phyloP scores from a whole-genome alignment of 2,113 vertebrate species.

The Burhinus bistriatus region DNA sequence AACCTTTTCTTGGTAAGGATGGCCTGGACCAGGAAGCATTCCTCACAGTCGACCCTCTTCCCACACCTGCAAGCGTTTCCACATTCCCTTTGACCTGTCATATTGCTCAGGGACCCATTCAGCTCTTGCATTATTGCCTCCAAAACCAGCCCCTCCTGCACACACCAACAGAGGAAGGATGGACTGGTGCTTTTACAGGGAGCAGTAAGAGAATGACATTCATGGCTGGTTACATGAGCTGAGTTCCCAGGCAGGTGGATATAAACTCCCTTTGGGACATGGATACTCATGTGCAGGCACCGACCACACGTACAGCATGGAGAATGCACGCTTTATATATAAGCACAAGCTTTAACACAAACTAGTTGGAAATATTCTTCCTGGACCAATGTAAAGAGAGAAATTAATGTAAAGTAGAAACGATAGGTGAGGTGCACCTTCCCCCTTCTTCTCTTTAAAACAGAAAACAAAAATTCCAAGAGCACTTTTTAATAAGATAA shows the following conservation, averaged over 20 bases:
- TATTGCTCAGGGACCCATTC: neutral
- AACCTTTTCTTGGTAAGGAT: constrained; percentile 70
- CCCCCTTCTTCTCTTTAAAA: neutral
- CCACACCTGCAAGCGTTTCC: neutral
- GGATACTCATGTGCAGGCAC: neutral
- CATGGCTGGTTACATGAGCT: neutral
- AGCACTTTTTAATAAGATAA: neutral
- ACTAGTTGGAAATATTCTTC: neutral
- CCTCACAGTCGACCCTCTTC: neutral
- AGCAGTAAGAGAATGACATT: neutral
- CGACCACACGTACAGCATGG: neutral
- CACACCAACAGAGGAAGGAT: neutral
- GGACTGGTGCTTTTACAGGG: neutral
- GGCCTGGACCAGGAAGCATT: neutral
- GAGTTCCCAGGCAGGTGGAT: neutral
- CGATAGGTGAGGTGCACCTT: neutral
- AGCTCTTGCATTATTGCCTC: neutral
- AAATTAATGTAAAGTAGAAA: neutral
- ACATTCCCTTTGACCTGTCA: neutral
- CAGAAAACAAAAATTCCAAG: neutral
- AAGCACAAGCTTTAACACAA: neutral
- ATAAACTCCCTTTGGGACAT: neutral
- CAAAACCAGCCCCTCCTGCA: neutral
- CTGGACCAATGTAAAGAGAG: neutral
- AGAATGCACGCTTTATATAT: neutral